Base-by-base conservation (phyloP, 2,888 invertebrate species). In the Hyles lineata region DNA sequence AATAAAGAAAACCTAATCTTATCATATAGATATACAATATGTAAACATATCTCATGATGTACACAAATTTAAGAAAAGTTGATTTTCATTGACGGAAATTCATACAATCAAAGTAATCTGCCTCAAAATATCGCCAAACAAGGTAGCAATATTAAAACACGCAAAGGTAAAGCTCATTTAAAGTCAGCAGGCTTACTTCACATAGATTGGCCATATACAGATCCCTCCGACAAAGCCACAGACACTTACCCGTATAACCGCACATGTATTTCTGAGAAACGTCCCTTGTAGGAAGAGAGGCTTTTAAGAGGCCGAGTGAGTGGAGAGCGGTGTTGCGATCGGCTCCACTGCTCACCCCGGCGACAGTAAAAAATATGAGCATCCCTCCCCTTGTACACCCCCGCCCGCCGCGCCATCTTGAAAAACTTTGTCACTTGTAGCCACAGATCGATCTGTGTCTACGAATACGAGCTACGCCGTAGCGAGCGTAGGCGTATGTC, bases 361-460 rank as follows among this genome's bases (percentile, higher is more conserved):
- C 91, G 94, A 94, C 94, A 93, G 93, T 93, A 94, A 94, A 94
- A 94, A 94, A 94, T 94, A 93, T 94, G 93, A 93, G 92, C 91
- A 93, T 93, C 93, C 89, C 90, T 88, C 88, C 83, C 67, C 77
- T 43, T 92, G 92, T 88, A 89, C 72, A 74, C 74, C 77, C 83
- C 82, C 85, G 83, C 83, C 85, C 80, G 78, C 83, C 67, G 85
- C 92, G 93, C 93, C 93, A 93, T 93, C 93, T 93, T 93, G 93
- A 92, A 93, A 93, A 93, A 92, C 89, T 93, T 93, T 92, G 92
- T 92, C 94, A 93, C 90, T 92, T 90, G 91, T 92, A 91, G 89
- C 92, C 93, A 86, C 93, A 92, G 88, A 93, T 93, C 93, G 93
- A 93, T 93, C 89, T 91, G 90, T 91, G 90, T 93, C 92, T 92